phyloP scores from a whole-genome alignment of 2,888 invertebrate genomes.

The Cerceris rybyensis region DNA sequence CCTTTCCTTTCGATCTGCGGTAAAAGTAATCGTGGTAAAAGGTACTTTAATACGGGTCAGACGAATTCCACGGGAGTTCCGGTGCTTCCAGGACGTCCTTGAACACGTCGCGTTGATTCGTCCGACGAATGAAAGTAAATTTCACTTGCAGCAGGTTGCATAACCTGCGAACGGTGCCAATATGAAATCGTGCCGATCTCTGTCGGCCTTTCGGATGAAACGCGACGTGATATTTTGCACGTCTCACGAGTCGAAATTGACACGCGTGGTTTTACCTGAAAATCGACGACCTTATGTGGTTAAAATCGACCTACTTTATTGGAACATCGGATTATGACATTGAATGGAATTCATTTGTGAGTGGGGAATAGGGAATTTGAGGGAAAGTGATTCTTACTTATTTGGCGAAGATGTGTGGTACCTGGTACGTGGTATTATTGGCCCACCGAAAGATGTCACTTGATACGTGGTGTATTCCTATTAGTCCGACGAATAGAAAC shows the following conservation, averaged over 20 bases:
- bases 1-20: too few species aligned
- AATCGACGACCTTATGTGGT: not conserved
- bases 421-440: too few species aligned
- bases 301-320: not conserved
- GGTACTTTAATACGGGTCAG: not conserved
- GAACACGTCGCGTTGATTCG: constrained; percentile 37
- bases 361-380: too few species aligned
- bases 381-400: too few species aligned
- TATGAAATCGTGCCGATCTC: constrained; percentile 21
- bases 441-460: too few species aligned
- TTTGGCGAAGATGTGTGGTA: too few species aligned
- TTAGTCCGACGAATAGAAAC: too few species aligned
- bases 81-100: constrained; percentile 34
- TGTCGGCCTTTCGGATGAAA: constrained; percentile 7
- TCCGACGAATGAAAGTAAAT: constrained; percentile 70
- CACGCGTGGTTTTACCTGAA: not conserved
- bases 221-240: constrained; percentile 15
- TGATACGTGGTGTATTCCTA: too few species aligned
- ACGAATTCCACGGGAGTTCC: constrained; percentile 22
- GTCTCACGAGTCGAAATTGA: not conserved
- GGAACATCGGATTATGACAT: not conserved
- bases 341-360: too few species aligned
- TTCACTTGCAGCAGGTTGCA: constrained; percentile 64
- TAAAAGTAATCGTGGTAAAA: not conserved
- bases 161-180: constrained; percentile 33